A percentile compares a stretch with the other conserved stretches of the same genome.
phyloP scores from a whole-genome alignment of 2,113 vertebrate genomes.

The Urocolius indicus region DNA sequence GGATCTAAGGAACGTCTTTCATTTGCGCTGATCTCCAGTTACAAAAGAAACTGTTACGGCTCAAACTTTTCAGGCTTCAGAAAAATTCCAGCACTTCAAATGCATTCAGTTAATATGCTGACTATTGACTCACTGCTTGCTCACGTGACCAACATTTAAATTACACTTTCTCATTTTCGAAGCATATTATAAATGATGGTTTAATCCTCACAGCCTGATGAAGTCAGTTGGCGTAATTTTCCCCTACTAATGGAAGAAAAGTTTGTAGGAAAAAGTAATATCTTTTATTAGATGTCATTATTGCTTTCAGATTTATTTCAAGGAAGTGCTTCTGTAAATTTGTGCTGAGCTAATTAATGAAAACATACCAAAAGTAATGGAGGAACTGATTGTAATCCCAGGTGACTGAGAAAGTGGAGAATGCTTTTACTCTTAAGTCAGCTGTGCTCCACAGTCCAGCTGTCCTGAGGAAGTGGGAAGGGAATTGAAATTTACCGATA shows the following conservation, averaged over 20 bases:
- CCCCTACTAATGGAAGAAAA: not conserved
- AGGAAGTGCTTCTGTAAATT: not conserved
- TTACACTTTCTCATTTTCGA: conserved; percentile 23
- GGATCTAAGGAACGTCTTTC: not conserved
- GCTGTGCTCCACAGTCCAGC: not conserved
- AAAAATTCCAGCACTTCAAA: conserved; percentile 9
- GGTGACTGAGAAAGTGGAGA: not conserved
- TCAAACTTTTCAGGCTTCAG: conserved; percentile 9
- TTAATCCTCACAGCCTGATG: not conserved
- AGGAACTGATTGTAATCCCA: not conserved
- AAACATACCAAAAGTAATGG: not conserved
- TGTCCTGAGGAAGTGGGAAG: not conserved
- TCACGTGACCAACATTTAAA: conserved; percentile 8
- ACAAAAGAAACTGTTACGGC: conserved; percentile 1
- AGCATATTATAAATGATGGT: not conserved
- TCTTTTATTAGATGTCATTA: not conserved
- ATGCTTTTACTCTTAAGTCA: not conserved
- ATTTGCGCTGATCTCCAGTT: not conserved
- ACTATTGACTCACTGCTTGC: conserved; percentile 39
- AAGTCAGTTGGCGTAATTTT: conserved; percentile 2
- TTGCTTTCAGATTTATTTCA: conserved; percentile 13
- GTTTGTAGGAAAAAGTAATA: not conserved
- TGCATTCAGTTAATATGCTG: conserved; percentile 7
- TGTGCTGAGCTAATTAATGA: not conserved
- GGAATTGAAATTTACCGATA: not conserved